Base-by-base conservation (phyloP, 2,113 vertebrate species). In the Oxyura jamaicensis region DNA sequence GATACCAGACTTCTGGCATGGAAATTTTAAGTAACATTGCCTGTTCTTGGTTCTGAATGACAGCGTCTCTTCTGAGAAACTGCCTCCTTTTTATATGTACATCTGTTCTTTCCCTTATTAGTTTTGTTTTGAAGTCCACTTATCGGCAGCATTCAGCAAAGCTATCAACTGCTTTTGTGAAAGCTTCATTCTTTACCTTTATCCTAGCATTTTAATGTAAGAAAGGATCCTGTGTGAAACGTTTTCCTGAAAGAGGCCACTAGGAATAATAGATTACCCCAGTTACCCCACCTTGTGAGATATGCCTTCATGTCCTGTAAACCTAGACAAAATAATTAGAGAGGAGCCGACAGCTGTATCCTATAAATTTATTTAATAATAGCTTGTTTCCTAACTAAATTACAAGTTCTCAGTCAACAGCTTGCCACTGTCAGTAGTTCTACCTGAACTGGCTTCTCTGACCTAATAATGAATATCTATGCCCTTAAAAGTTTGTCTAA, bases 181-280 rank as follows among this genome's bases (percentile, higher is more conserved):
- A 88, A 82, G 46, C 68, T 90, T 65, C 73, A 66, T 93, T 90
- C 68, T 92, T 84, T 94, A 39, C 66, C 52, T 84, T 91, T 88
- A 60, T 80, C 41, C 22, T 68, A 60, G 48, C 25, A 26, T 74
- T 88, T 89, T 62, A 53, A 69, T 88, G 10, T 76, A 79, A 63
- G 28, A 93, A 68, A 42, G 36, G 21, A 77, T 90, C 15, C 35
- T 66, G 46, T 33, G 69, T 84, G 68, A 90, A 79, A 56, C 3
- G 35, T 14, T 53, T 94, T 50, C 42, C 69, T 83, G 52, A 82
- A 92, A 14, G 58, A 96, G 77, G 25, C 62, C 46, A 77, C 52
- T 80, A 90, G 67, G 41, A 84, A 67, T 77, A 82, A 95, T 31
- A 85, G 84, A 83, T 41, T 71, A 29, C 28, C 88, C 25, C 50